Base-by-base conservation (phyloP, 2,797 vertebrate genomes). In the Vultur gryphus region DNA sequence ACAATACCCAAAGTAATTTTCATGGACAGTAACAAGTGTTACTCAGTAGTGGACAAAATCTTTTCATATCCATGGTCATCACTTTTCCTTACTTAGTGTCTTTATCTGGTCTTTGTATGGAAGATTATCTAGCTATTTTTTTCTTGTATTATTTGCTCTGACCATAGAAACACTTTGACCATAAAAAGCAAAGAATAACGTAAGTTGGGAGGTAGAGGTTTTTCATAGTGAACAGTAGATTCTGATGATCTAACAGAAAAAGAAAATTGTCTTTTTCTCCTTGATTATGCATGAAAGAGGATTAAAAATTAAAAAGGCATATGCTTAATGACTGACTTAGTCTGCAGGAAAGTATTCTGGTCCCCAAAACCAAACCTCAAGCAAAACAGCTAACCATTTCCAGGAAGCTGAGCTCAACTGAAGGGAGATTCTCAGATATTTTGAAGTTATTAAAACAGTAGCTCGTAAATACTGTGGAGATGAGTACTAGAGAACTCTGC, bases 401-500 rank as follows among this genome's bases (percentile, higher is more conserved):
- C 80, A 84, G 77, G 84, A 94, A 91, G 62, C 59, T 94, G 71
- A 94, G 61, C 80, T 95, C 72, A 86, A 57, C 80, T 90, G n/a
- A 71, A 93, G 76, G 72, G 72, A 66, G 35, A 29, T 59, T 57
- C 23, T 90, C 82, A 35, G 72, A 44, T 81, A 29, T 93, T 90
- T 80, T 88, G 11, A 75, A 84, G 48, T 86, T 39, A 54, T 92
- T 90, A 62, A 81, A 93, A 81, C n/a, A 59, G 29, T 28, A 75
- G n/a, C 17, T 59, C 13, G 1, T 94, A 84, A 94, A 84, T 92
- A 64, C 9, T 0, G 4, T 64, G 48, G 37, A 75, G 61, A 52
- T 44, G 31, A 57, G 41, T 78, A 59, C 64, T 77, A 35, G 19
- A 41, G 19, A 70, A 37, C 26, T 75, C n/a, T 51, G 15, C 44